Evolutionary conservation across 2,113 vertebrate species (phyloP), one percentile per base, ranked within the genome.

Genomic region (Castor canadensis): DNA sequence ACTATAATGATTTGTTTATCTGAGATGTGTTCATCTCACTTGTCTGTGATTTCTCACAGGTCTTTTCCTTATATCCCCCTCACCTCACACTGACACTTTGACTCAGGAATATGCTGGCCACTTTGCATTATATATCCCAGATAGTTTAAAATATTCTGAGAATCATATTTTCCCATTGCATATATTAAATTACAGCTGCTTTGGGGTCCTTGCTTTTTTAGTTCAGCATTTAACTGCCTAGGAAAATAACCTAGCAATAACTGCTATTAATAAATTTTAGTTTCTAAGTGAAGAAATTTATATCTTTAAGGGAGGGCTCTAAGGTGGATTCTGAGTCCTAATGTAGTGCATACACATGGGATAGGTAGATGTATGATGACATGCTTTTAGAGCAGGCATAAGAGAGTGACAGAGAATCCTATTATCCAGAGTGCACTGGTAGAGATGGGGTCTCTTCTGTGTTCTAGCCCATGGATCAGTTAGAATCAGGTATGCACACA

Each of bases 201-300:
- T 40, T 95, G 71, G 22, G 58, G 83, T 93, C 92, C 3, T 83
- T 89, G 9, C 12, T 95, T 88, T 95, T 90, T 7, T 83, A 81
- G 69, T 85, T 97, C 84, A 95, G 69, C 58, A 76, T 64, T 92
- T 92, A 85, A 95, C 16, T 60, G 40, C 58, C 75, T 40, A 62
- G 67, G 75, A 92, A 96, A 49, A 82, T 90, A 72, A 77, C 72
- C 73, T 92, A 60, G 47, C n/a, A 93, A 77, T 47, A 64, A 38
- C 64, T 92, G 9, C 40, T 95, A 8, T 77, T 95, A 95, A 80
- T 89, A 87, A 58, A 13, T 81, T 17, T 73, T 77, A 32, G 26
- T 54, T 86, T 92, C 40, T 89, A 72, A 79, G 66, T 79, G 43
- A 94, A 93, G 64, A 80, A 67, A 87, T 76, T 64, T 90, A 32